A percentile compares a stretch with the other conserved stretches of the same genome.
These are phyloP conservation scores for Lissonota sp. DNA, from an alignment of 2,888 invertebrate genomes.

Conservation along the genomic window DNA sequence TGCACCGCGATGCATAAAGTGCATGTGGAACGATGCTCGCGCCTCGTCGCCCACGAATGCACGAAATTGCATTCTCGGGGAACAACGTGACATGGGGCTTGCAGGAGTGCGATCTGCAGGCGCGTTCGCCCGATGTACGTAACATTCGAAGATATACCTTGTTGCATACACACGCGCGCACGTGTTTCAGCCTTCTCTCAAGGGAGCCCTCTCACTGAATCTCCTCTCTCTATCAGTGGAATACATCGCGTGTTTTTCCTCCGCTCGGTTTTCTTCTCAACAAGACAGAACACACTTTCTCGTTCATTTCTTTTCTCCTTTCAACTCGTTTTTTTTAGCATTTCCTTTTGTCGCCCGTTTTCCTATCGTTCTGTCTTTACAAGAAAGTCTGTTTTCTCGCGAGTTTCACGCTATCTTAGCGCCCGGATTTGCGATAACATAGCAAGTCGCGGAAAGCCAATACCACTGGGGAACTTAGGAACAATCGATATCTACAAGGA, in stretches of 20 bases:
- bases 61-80: slow-evolving; percentile 74
- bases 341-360: slow-evolving; percentile 6
- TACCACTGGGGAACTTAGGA: not conserved
- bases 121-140: slow-evolving; percentile 46
- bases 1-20: slow-evolving; percentile 77
- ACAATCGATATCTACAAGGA: too few species aligned
- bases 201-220: slow-evolving; percentile 46
- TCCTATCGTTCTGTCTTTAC: slow-evolving; percentile 34
- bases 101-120: slow-evolving; percentile 45
- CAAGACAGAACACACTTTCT: slow-evolving; percentile 32
- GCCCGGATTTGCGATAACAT: not conserved
- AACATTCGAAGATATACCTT: slow-evolving; percentile 60
- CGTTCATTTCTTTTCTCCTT: slow-evolving; percentile 10
- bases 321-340: not conserved
- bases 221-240: slow-evolving; percentile 29
- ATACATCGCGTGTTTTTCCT: slow-evolving; percentile 53
- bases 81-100: slow-evolving; percentile 65
- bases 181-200: slow-evolving; percentile 29
- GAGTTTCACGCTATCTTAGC: slow-evolving; percentile 29
- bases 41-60: slow-evolving; percentile 76
- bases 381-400: slow-evolving; percentile 34
- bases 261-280: slow-evolving; percentile 24
- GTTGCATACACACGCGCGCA: not conserved
- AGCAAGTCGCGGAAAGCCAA: not conserved
- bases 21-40: slow-evolving; percentile 78